These are phyloP conservation scores for Camponotus vicinus DNA, from an alignment of 1,140 invertebrate genomes.

Conservation along the genomic window DNA sequence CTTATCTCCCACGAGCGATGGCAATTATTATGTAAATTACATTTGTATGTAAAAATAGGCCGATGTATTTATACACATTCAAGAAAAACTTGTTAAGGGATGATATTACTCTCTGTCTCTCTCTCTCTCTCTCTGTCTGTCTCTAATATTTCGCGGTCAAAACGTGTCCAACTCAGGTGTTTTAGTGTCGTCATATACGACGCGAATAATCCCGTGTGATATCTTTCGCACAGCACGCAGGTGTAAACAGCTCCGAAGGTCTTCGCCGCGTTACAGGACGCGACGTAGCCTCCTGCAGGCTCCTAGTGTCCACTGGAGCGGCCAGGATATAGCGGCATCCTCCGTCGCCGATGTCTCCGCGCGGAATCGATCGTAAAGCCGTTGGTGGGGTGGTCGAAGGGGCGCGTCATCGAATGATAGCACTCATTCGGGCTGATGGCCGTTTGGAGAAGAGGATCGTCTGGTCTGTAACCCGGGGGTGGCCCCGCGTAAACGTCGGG, in stretches of 20 bases:
- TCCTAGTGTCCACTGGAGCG: constrained; percentile 48
- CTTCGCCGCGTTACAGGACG: constrained; percentile 41
- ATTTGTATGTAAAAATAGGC: constrained; percentile 6
- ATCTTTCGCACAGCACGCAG: constrained; percentile 50
- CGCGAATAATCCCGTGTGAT: constrained; percentile 34
- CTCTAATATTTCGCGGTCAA: constrained; percentile 1
- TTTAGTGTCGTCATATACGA: constrained; percentile 27
- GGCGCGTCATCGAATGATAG: constrained; percentile 77
- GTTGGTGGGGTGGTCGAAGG: constrained; percentile 56
- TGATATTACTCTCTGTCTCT: not conserved
- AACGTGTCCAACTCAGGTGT: not conserved
- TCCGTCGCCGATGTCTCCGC: constrained; percentile 52
- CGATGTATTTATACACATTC: constrained; percentile 24
- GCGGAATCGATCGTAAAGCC: constrained; percentile 76
- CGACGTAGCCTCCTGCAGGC: constrained; percentile 37
- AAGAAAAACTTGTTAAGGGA: constrained; percentile 10
- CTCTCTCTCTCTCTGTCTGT: not conserved
- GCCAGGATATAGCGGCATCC: constrained; percentile 25
- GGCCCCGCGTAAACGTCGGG: constrained; percentile 23
- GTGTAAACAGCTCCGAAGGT: constrained; percentile 36
- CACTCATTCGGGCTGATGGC: constrained; percentile 76
- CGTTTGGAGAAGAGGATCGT: constrained; percentile 65
- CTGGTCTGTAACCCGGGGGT: constrained; percentile 49
- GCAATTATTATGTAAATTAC: not conserved
- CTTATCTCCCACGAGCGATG: not conserved